Evolutionary conservation across 1,140 invertebrate genomes (phyloP).

Genomic region (Lepidurus arcticus): DNA sequence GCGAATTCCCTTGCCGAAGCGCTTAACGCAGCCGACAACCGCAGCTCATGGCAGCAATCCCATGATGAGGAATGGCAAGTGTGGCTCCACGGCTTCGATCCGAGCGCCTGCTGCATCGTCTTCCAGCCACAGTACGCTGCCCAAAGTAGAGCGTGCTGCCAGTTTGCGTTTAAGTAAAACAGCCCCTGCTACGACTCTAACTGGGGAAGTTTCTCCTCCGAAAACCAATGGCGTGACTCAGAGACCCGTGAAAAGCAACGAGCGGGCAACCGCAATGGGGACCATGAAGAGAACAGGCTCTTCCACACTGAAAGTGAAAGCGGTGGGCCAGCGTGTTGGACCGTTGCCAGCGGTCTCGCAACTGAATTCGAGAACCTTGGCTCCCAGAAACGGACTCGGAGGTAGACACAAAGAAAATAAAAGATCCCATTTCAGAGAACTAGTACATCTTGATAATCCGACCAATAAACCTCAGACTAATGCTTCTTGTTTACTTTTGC

Average conservation of each 20-base stretch:
- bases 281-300: neutral
- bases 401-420: neutral
- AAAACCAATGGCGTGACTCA: neutral
- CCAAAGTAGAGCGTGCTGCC: neutral
- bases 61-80: no score
- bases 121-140: neutral
- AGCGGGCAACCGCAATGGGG: neutral
- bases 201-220: neutral
- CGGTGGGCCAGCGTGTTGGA: neutral
- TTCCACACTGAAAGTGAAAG: neutral
- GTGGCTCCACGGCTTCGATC: no score
- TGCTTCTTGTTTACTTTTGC: neutral
- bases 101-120: neutral
- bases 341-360: neutral
- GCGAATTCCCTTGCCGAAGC: constrained; percentile 11
- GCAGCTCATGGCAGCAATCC: neutral
- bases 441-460: neutral
- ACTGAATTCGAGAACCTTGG: neutral
- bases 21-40: neutral
- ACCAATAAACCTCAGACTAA: no score
- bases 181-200: neutral
- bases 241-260: neutral
- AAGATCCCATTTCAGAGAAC: neutral
- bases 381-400: neutral
- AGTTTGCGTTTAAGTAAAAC: neutral